These are phyloP conservation scores for Enhydra lutris DNA, from an alignment of 2,113 vertebrate genomes.

Conservation along the genomic window DNA sequence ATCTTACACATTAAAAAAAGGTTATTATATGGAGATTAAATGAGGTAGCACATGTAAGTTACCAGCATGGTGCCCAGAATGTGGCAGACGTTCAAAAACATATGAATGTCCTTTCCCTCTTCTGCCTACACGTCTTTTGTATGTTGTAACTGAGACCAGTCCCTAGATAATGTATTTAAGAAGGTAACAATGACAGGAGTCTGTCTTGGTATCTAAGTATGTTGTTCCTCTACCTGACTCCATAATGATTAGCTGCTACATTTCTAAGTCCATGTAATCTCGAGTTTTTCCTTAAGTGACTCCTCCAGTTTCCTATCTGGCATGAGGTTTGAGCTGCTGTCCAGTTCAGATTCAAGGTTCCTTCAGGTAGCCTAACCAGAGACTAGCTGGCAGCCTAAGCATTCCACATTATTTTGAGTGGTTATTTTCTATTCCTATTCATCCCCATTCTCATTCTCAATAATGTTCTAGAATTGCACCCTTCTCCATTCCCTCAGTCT, in stretches of 20 bases:
- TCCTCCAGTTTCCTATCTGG: not conserved
- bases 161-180: not conserved
- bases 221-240: not conserved
- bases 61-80: not conserved
- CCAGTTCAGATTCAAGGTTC: not conserved
- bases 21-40: not conserved
- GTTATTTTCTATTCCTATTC: conserved; percentile 27
- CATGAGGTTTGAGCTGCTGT: not conserved
- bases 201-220: not conserved
- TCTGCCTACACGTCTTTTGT: not conserved
- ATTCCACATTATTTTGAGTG: not conserved
- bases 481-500: not conserved
- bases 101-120: not conserved
- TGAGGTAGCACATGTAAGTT: not conserved
- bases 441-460: not conserved
- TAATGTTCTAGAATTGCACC: not conserved
- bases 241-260: not conserved
- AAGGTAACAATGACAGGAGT: not conserved
- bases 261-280: not conserved
- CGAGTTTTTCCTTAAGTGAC: not conserved
- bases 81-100: not conserved
- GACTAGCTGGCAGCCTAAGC: not conserved
- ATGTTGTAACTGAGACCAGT: not conserved
- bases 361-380: not conserved
- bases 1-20: not conserved